Percentiles rank a stretch among this genome's conserved stretches.
phyloP scores from a whole-genome alignment of 2,888 invertebrate genomes.

The Drosophila anceps region DNA sequence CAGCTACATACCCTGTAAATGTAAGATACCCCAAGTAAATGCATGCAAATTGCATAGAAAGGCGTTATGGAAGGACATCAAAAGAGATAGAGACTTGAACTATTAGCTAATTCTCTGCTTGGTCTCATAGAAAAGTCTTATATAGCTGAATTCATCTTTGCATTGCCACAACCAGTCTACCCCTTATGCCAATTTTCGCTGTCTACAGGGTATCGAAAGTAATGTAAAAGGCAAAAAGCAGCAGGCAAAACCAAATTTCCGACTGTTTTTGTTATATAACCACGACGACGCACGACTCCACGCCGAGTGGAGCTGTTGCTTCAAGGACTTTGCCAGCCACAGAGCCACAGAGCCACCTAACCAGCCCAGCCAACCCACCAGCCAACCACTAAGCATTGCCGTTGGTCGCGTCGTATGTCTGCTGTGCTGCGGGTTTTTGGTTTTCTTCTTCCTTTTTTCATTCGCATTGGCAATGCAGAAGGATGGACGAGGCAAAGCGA shows the following conservation, averaged over 20 bases:
- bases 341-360: background rate
- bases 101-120: background rate
- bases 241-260: slow-evolving; percentile 41
- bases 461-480: slow-evolving; percentile 38
- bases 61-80: background rate
- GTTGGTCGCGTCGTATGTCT: slow-evolving; percentile 3
- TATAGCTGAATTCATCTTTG: background rate
- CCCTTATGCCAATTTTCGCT: background rate
- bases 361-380: slow-evolving; percentile 1
- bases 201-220: slow-evolving; percentile 3
- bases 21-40: no score
- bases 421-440: slow-evolving; percentile 15
- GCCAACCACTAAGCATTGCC: slow-evolving; percentile 1
- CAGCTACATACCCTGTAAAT: background rate
- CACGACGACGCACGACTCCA: slow-evolving; percentile 20
- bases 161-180: background rate
- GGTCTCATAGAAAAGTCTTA: no score
- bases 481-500: slow-evolving; percentile 17
- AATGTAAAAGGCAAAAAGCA: slow-evolving; percentile 18
- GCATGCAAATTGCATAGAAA: background rate
- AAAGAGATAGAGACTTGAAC: no score
- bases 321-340: slow-evolving; percentile 68
- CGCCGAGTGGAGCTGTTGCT: slow-evolving; percentile 59
- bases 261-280: slow-evolving; percentile 45
- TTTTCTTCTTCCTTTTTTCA: background rate